Base-by-base conservation (phyloP, 1,140 invertebrate species). In the Centruroides sculpturatus region DNA sequence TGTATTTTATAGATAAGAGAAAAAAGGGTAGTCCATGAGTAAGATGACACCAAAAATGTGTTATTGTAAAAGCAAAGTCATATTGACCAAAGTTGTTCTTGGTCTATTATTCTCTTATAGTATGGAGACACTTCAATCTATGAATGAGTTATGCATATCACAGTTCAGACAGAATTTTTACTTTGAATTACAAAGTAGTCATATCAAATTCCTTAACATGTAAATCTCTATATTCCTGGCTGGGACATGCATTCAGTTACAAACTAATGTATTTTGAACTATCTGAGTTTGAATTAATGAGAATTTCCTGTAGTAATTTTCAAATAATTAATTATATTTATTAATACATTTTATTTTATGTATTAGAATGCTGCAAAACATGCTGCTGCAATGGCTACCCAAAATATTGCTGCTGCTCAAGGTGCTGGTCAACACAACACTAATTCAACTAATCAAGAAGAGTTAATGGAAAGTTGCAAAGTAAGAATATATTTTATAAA, bases 331-430 rank as follows among this genome's bases (percentile, higher is more conserved):
- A 23, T 23, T 23, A 2, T 23, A 23, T 23, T 23, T 23, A 23
- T 23, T 23, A 23, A 23, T 23, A 23, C 23, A 23, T 23, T 23
- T 23, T 41, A 41, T 41, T 41, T 41, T 41, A 41, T 41, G 8
- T 41, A 41, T 41, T 34, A 56, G 55, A 47, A 36, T 56, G 55
- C 55, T 10, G 55, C 55, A 12, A 56, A 35, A 3, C n/a, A 23
- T 56, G 55, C 55, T 41, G 9, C 9, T 1, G n/a, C 55, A 8
- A 56, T 56, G 46, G 89, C 89, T 1, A 95, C 89, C 0, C 92
- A 97, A 70, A 86, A 92, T 61, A 86, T 95, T 49, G 82, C 86
- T 23, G 85, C 87, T 0, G 82, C 86, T 0, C 79, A 81, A 63
- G 71, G 84, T 59, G 83, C 82, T 0, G 78, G 77, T 1, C 78